Conservation (phyloP, 2,797 vertebrate genomes). For the Danio choprae region DNA sequence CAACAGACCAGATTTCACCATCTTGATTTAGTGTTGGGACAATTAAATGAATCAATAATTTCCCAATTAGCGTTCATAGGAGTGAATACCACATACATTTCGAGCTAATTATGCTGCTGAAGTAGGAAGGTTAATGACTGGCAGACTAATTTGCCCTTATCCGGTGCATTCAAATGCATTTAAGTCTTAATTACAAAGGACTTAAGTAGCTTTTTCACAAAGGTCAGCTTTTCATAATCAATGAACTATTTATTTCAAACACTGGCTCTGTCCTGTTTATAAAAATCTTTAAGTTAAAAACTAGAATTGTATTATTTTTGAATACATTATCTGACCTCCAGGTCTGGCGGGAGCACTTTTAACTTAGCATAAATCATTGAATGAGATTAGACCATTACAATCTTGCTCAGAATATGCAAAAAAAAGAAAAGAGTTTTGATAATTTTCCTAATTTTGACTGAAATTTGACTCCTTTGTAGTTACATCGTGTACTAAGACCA, state of each 20-base stretch:
- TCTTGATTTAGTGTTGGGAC: conserved; percentile 17
- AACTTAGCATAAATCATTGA: no score
- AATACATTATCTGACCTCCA: no score
- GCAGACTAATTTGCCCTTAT: conserved; percentile 30
- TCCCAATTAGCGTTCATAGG: conserved; percentile 21
- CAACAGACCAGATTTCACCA: background rate
- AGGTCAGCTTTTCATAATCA: background rate
- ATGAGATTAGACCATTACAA: no score
- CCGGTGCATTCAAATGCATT: conserved; percentile 25
- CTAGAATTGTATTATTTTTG: no score
- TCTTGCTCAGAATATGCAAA: no score
- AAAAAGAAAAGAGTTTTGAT: no score
- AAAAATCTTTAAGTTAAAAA: background rate
- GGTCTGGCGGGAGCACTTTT: no score
- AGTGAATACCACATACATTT: conserved; percentile 27
- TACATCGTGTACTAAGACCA: no score
- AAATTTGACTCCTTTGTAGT: no score
- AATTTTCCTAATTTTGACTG: no score
- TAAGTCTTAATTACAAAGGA: conserved; percentile 27
- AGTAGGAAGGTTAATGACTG: background rate
- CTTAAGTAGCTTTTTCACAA: conserved; percentile 36
- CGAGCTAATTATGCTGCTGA: conserved; percentile 28
- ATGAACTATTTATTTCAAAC: conserved; percentile 9
- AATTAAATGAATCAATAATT: conserved; percentile 4
- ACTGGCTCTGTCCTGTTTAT: conserved; percentile 33